phyloP scores from a whole-genome alignment of 2,113 vertebrate genomes.

The Rutilus rutilus region DNA sequence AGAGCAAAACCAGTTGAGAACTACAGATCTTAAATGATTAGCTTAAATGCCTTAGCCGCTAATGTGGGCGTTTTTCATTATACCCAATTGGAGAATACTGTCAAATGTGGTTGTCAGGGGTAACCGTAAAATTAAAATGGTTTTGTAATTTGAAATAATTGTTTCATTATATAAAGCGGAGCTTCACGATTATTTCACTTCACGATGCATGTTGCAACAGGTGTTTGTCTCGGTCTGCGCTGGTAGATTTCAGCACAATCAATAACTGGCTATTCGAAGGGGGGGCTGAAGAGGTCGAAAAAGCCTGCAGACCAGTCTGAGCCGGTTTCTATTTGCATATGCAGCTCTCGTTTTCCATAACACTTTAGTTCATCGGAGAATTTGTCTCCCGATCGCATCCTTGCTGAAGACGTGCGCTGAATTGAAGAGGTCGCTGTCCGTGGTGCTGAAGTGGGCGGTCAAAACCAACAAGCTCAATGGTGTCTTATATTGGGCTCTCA shows the following conservation, averaged over 20 bases:
- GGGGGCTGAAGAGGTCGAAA: background rate
- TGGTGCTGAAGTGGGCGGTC: conserved; percentile 61
- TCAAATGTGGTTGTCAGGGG: background rate
- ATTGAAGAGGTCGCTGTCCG: conserved; percentile 56
- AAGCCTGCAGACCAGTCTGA: background rate
- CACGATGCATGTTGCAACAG: conserved; percentile 38
- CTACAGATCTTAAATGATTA: background rate
- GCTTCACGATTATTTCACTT: background rate
- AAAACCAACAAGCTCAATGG: background rate
- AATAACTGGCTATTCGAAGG: background rate
- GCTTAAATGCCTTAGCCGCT: background rate
- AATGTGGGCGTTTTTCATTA: background rate
- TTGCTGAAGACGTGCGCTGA: conserved; percentile 45
- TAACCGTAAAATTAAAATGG: background rate
- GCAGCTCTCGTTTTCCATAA: background rate
- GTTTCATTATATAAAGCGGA: background rate
- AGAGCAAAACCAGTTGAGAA: background rate
- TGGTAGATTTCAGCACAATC: background rate
- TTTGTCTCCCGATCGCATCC: conserved; percentile 25
- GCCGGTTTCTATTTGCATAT: conserved; percentile 1
- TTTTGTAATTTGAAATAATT: background rate
- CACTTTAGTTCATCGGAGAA: background rate
- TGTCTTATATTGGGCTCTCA: background rate
- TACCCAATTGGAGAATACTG: background rate
- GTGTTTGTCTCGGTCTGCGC: conserved; percentile 9